A percentile compares a stretch with the other conserved stretches of the same genome.
phyloP scores from a whole-genome alignment of 1,140 invertebrate genomes.

The Dreissena rostriformis region DNA sequence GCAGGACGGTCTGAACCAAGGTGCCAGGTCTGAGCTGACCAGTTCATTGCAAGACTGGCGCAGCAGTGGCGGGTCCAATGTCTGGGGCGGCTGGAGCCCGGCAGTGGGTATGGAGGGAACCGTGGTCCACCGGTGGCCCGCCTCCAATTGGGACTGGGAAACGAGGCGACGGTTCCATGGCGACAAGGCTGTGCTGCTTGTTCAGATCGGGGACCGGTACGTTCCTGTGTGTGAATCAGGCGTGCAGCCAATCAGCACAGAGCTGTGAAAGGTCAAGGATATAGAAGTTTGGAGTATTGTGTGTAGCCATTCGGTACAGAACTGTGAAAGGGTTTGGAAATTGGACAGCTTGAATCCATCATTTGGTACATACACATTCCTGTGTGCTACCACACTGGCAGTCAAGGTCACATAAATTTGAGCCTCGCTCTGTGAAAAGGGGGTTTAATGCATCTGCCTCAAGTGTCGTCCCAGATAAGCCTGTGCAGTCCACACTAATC shows the following conservation, averaged over 20 bases:
- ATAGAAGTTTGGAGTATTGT: too few species aligned
- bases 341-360: too few species aligned
- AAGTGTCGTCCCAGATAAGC: too few species aligned
- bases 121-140: conserved; percentile 95
- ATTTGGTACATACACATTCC: too few species aligned
- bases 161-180: conserved; percentile 92
- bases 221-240: conserved; percentile 96
- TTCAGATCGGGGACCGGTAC: conserved; percentile 95
- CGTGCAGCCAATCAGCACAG: conserved; percentile 83
- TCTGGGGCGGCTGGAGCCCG: conserved; percentile 95
- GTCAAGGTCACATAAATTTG: too few species aligned
- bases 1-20: conserved; percentile 95
- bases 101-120: conserved; percentile 94
- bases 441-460: too few species aligned
- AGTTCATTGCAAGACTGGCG: conserved; percentile 96
- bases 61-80: conserved; percentile 90
- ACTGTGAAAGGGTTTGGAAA: too few species aligned
- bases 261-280: too few species aligned
- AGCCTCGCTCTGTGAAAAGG: too few species aligned
- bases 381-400: too few species aligned
- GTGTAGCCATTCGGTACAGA: too few species aligned
- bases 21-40: conserved; percentile 92
- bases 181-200: conserved; percentile 93
- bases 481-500: too few species aligned
- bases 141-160: conserved; percentile 94